A percentile compares a stretch with the other conserved stretches of the same genome.
Evolutionary conservation across 2,888 invertebrate species (phyloP).

Genomic region (Drosophila neotestacea): DNA sequence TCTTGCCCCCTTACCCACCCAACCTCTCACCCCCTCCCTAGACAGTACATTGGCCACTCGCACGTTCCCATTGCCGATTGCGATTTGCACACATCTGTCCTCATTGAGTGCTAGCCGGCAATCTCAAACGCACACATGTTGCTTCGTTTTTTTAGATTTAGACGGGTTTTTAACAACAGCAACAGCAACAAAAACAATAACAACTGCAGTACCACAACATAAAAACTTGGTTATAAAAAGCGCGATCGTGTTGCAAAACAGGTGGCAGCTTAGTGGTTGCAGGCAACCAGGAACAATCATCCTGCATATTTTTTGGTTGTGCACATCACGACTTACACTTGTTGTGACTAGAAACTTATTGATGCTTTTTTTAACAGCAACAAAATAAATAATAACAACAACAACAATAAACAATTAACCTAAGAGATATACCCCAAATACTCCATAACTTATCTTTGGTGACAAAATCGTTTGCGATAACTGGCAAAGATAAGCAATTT

Average conservation of each 20-base stretch:
- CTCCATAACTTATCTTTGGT: not conserved
- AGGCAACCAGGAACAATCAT: constrained; percentile 60
- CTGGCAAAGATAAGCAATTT: not conserved
- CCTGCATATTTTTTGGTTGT: constrained; percentile 44
- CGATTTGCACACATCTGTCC: constrained; percentile 63
- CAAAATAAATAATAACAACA: not conserved
- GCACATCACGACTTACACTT: constrained; percentile 46
- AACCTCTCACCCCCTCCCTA: constrained; percentile 2
- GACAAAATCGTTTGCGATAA: not conserved
- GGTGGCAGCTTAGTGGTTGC: constrained; percentile 45
- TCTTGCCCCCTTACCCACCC: not conserved
- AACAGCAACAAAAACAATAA: constrained; percentile 11
- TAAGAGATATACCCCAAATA: constrained; percentile 4
- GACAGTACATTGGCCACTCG: constrained; percentile 5
- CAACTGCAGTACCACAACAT: constrained; percentile 25
- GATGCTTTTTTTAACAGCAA: not conserved
- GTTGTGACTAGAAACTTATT: constrained; percentile 44
- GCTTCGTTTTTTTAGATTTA: constrained; percentile 77
- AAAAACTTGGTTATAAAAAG: constrained; percentile 51
- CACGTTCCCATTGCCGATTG: constrained; percentile 32
- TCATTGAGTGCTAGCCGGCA: constrained; percentile 71
- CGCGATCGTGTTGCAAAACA: constrained; percentile 67
- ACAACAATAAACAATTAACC: not conserved
- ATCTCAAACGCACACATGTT: constrained; percentile 76
- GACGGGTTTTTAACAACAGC: constrained; percentile 61